phyloP scores from a whole-genome alignment of 1,140 invertebrate genomes.

The Micrasema minimum region DNA sequence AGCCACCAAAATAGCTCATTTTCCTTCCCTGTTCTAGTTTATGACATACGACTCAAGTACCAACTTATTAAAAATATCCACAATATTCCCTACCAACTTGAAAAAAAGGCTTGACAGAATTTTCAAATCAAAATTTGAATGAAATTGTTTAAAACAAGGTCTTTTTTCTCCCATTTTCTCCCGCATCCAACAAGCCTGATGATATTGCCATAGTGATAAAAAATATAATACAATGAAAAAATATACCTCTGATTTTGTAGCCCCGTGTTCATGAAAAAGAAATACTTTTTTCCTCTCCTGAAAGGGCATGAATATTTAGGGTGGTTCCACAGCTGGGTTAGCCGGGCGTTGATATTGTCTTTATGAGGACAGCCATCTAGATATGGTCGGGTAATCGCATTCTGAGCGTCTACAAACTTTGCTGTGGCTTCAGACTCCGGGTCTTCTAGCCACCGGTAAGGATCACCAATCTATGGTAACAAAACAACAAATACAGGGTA shows the following conservation, averaged over 20 bases:
- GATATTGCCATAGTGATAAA: slow-evolving; percentile 6
- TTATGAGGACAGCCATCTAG: slow-evolving; percentile 81
- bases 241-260: slow-evolving; percentile 92
- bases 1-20: too few relatives aligned
- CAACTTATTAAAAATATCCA: too few relatives aligned
- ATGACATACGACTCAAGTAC: too few relatives aligned
- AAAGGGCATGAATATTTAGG: slow-evolving; percentile 93
- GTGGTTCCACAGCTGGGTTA: slow-evolving; percentile 96
- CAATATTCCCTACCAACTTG: too few relatives aligned
- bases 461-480: slow-evolving; percentile 80
- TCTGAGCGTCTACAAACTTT: slow-evolving; percentile 91
- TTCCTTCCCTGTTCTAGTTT: too few relatives aligned
- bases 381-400: slow-evolving; percentile 88
- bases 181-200: too few relatives aligned
- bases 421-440: slow-evolving; percentile 93
- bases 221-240: slow-evolving; percentile 27
- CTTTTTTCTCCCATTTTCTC: too few relatives aligned
- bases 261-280: slow-evolving; percentile 94
- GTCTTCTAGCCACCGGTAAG: slow-evolving; percentile 97
- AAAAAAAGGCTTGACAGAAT: too few relatives aligned
- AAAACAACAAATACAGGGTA: not conserved
- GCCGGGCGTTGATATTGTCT: slow-evolving; percentile 76
- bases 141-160: too few relatives aligned
- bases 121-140: too few relatives aligned
- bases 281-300: slow-evolving; percentile 87